Conservation (phyloP, 2,113 vertebrate genomes). For the Phaetusa simplex region DNA sequence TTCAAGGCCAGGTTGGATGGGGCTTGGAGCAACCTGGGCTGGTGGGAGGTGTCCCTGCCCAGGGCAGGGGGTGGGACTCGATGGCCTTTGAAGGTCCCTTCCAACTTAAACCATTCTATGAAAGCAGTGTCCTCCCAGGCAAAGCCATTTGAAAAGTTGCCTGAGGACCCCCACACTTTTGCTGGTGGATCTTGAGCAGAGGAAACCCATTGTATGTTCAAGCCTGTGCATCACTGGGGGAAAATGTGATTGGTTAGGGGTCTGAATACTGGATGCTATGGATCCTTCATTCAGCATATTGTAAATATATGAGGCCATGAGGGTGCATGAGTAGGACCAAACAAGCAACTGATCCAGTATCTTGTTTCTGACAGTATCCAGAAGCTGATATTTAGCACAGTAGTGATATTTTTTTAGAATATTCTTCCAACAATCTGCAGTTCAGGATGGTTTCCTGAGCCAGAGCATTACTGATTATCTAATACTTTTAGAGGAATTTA, state of each 20-base stretch:
- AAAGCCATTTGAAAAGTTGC: not conserved
- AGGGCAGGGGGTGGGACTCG: no score
- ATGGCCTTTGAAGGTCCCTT: not conserved
- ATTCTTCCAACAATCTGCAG: not conserved
- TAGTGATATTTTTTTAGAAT: not conserved
- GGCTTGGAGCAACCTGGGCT: no score
- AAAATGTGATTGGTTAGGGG: not conserved
- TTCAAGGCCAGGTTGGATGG: no score
- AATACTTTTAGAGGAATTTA: not conserved
- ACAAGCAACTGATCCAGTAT: not conserved
- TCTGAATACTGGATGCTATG: not conserved
- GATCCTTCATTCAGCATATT: not conserved
- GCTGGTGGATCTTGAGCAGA: no score
- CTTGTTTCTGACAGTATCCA: not conserved
- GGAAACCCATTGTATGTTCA: fast-evolving
- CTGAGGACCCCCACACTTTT: not conserved
- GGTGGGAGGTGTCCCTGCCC: no score
- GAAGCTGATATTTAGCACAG: not conserved
- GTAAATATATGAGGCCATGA: not conserved
- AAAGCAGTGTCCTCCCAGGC: not conserved
- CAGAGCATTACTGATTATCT: not conserved
- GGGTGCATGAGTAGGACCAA: not conserved
- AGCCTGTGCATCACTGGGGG: not conserved
- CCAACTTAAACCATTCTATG: not conserved
- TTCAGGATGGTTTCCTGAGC: not conserved